Evolutionary conservation across 2,888 invertebrate genomes (phyloP).

Genomic region (Miltochrista miniata): DNA sequence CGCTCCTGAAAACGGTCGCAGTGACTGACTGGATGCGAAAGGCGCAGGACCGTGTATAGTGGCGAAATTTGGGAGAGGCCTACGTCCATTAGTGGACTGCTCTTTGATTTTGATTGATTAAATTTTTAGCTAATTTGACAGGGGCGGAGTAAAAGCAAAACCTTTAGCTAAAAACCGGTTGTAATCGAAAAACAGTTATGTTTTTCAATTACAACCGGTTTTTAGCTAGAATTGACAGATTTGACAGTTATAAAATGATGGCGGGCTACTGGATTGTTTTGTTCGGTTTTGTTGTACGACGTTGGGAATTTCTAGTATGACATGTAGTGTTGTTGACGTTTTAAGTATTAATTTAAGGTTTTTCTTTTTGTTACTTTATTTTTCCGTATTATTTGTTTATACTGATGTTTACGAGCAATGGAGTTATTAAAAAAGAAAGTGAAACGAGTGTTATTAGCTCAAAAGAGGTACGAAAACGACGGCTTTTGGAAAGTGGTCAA

Average conservation of each 20-base stretch:
- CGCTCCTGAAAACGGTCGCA: too few relatives aligned
- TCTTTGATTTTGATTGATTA: too few relatives aligned
- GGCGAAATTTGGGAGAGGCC: too few relatives aligned
- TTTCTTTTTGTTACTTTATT: constrained; percentile 55
- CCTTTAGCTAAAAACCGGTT: too few relatives aligned
- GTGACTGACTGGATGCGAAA: too few relatives aligned
- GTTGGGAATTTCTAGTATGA: constrained; percentile 25
- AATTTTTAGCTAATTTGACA: too few relatives aligned
- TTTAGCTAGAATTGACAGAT: constrained; percentile 17
- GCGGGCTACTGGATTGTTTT: constrained; percentile 5
- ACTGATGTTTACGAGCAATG: constrained; percentile 59
- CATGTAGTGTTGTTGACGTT: constrained; percentile 56
- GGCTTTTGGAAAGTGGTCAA: constrained; percentile 21
- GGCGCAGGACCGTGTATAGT: too few relatives aligned
- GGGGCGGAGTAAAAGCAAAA: too few relatives aligned
- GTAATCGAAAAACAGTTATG: too few relatives aligned
- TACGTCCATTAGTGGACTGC: too few relatives aligned
- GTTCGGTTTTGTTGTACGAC: too few relatives aligned
- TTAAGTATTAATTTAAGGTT: constrained; percentile 38
- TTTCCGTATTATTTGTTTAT: constrained; percentile 38
- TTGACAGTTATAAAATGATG: constrained; percentile 15
- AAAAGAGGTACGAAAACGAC: constrained; percentile 24
- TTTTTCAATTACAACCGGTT: too few relatives aligned
- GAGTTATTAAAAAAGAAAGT: constrained; percentile 34
- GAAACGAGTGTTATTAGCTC: constrained; percentile 13